Base-by-base conservation (phyloP, 53 echinoderm and acorn worm genomes). In the Antedon mediterranea region DNA sequence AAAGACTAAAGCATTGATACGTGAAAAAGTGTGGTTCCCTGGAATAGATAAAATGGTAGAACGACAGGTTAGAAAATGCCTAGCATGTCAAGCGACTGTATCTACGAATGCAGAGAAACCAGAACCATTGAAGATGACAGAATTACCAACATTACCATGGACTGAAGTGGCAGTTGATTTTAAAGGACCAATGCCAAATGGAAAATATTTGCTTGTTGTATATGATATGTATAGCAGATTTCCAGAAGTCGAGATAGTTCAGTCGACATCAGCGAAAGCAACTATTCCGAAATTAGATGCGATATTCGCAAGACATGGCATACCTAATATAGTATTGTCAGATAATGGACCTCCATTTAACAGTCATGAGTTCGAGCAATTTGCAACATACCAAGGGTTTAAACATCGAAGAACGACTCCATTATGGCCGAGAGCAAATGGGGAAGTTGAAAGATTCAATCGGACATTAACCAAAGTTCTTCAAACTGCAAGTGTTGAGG, bases 181-280 rank as follows among this genome's bases (percentile, higher is more conserved):
- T 43, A 78, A 78, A 43, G 78, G 71, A 28, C 79, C 71, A 27
- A 31, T 79, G 0, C 79, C 79, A 30, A 79, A 79, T 79, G 79
- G 79, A 32, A 33, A 79, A 28, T 71, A 79, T 27, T 31, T n/a
- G 23, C 29, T 79, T 3, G 79, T 79, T 32, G 71, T 71, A 1
- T 70, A 71, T 23, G 85, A 85, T 23, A 33, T 79, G 72, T 85
- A 85, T 34, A 85, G 80, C 30, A 28, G 76, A 29, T 76, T 75
- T 43, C 76, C 85, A n/a, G 80, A 80, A 31, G 80, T 80, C 26
- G 72, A 80, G 28, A 80, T 80, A 13, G 72, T 75, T 2, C 11
- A 8, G 23, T 57, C 20, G 57, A 57, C 57, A 23, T 57, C 57
- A 11, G 23, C 15, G 23, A 57, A 23, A 57, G 57, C 57, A 57